These are phyloP conservation scores for Pentalonia nigronervosa DNA, from an alignment of 1,140 invertebrate genomes.

Conservation along the genomic window DNA sequence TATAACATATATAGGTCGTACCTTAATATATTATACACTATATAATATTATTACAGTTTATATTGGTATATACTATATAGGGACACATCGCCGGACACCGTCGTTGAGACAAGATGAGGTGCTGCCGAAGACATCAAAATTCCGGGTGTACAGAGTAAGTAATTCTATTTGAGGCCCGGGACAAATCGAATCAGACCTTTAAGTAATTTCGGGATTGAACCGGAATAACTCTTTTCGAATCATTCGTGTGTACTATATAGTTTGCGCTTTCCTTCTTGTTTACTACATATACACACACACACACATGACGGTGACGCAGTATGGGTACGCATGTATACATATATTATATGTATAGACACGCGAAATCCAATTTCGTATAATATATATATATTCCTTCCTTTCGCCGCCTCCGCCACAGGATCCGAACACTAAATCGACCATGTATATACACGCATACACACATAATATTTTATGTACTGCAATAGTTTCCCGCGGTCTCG, in stretches of 20 bases:
- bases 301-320: background rate
- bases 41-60: background rate
- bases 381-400: background rate
- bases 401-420: background rate
- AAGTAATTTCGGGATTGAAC: conserved; percentile 33
- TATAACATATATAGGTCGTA: too few relatives aligned
- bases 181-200: conserved; percentile 44
- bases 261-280: background rate
- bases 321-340: background rate
- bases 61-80: background rate
- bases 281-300: background rate
- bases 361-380: conserved; percentile 11
- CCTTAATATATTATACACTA: background rate
- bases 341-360: background rate
- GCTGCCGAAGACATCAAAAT: conserved; percentile 39
- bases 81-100: background rate
- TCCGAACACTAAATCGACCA: conserved; percentile 24
- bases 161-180: background rate
- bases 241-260: background rate
- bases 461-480: background rate
- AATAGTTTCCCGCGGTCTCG: background rate
- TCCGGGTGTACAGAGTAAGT: background rate
- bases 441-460: background rate
- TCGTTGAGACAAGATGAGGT: background rate
- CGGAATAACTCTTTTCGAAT: conserved; percentile 37